Base-by-base conservation (phyloP, 2,797 vertebrate genomes). In the Melanotaenia trifasciata region DNA sequence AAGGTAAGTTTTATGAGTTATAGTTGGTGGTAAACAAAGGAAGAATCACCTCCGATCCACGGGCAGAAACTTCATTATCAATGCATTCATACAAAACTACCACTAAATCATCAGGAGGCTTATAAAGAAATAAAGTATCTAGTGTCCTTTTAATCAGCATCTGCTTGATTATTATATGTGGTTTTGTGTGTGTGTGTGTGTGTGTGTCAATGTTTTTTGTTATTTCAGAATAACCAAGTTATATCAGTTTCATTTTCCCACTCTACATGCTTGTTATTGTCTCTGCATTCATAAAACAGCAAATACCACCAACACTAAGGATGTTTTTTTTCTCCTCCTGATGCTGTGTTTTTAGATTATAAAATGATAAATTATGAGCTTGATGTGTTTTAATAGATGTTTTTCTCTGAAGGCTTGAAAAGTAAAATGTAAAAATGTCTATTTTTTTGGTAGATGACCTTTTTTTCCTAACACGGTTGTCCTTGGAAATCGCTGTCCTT, bases 1-100 rank as follows among this genome's bases (percentile, higher is more conserved):
- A 97, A 97, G 97, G 97, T 97, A 92, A 14, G 78, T 47, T 64
- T 12, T 36, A 13, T 47, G 2, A 22, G 11, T 50, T 33, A 26
- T 53, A 20, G 58, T 64, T 58, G 26, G 24, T 28, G 11, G 26
- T 12, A 35, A 24, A 35, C 32, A 59, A 1, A 7, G 50, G 47
- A 3, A 18, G 3, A 6, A 3, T 36, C 32, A 22, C n/a, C 10
- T 35, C 16, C 22, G 58, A 18, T 20, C 54, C 6, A 47, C 43
- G 13, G 13, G 38, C 38, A 13, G 38, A 14, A 12, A 12, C 38
- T 40, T 40, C 12, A 40, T 40, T 14, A 13, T 40, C 3, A 13
- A 40, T 40, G 13, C 13, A 40, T 40, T 40, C 2, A 14, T 40
- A 40, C 38, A 40, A 14, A 47, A 18, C 5, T 20, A 4, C 20